phyloP scores from a whole-genome alignment of 92 coral and sea anemone genomes.

The Bergia puertoricense region DNA sequence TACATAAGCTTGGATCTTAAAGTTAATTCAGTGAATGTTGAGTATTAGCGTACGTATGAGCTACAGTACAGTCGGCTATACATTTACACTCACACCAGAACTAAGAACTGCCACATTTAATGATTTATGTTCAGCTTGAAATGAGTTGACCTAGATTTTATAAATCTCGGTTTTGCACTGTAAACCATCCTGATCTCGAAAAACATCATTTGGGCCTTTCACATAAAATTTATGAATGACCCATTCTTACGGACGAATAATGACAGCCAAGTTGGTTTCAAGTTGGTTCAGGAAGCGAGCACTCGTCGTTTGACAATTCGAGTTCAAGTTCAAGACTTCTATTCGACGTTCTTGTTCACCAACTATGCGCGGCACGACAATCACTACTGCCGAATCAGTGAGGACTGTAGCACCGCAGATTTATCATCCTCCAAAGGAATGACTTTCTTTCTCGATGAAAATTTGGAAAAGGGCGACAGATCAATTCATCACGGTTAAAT shows the following conservation, averaged over 20 bases:
- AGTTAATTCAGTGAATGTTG: not conserved
- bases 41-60: no score
- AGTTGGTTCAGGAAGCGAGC: not conserved
- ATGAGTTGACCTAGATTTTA: no score
- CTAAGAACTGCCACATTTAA: no score
- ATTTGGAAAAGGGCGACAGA: not conserved
- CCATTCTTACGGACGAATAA: no score
- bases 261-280: not conserved
- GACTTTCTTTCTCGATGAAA: not conserved
- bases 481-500: not conserved
- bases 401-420: not conserved
- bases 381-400: not conserved
- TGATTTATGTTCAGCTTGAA: no score
- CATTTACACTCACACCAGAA: no score
- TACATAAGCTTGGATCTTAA: not conserved
- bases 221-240: no score
- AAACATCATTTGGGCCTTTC: no score
- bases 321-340: not conserved
- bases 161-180: no score
- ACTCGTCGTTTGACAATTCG: not conserved
- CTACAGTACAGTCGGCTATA: no score
- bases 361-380: not conserved
- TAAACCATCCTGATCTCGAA: no score
- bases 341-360: not conserved
- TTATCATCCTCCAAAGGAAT: not conserved